phyloP scores from a whole-genome alignment of 2,888 invertebrate species.

The Tetropium fuscum region DNA sequence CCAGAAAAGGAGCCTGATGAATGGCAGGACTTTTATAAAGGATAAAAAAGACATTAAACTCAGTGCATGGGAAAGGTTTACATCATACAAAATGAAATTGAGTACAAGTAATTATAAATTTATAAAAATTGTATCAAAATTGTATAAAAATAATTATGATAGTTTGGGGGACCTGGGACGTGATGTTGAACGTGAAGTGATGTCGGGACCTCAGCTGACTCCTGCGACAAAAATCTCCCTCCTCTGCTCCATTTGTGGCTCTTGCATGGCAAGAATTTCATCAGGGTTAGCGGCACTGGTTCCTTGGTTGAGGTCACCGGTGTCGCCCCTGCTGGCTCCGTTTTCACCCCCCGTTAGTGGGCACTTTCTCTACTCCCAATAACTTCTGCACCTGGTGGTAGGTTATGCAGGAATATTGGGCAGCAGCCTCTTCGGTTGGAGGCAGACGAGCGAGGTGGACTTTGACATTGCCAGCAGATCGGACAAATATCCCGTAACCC shows the following conservation, averaged over 20 bases:
- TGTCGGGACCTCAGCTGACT: too few species aligned
- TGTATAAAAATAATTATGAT: not conserved
- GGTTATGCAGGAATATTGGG: too few species aligned
- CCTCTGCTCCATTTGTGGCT: too few species aligned
- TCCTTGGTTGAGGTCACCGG: slow-evolving; percentile 1
- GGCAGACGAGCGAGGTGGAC: too few species aligned
- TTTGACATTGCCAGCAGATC: too few species aligned
- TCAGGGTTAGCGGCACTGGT: slow-evolving; percentile 7
- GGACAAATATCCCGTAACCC: too few species aligned
- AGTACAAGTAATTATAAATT: not conserved
- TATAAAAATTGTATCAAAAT: not conserved
- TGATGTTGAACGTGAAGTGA: too few species aligned
- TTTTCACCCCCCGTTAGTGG: slow-evolving; percentile 7
- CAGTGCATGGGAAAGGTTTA: not conserved
- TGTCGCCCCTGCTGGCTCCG: not conserved
- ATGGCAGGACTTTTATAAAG: not conserved
- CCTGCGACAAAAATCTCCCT: too few species aligned
- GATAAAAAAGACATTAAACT: not conserved
- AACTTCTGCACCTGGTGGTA: slow-evolving; percentile 7
- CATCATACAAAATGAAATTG: not conserved
- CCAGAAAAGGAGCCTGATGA: too few species aligned
- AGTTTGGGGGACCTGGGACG: not conserved
- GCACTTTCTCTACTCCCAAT: slow-evolving; percentile 4
- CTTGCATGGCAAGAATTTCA: too few species aligned
- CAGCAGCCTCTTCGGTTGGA: too few species aligned